These are phyloP conservation scores for Ophioninae sp. DNA, from an alignment of 2,888 invertebrate species.

Conservation along the genomic window DNA sequence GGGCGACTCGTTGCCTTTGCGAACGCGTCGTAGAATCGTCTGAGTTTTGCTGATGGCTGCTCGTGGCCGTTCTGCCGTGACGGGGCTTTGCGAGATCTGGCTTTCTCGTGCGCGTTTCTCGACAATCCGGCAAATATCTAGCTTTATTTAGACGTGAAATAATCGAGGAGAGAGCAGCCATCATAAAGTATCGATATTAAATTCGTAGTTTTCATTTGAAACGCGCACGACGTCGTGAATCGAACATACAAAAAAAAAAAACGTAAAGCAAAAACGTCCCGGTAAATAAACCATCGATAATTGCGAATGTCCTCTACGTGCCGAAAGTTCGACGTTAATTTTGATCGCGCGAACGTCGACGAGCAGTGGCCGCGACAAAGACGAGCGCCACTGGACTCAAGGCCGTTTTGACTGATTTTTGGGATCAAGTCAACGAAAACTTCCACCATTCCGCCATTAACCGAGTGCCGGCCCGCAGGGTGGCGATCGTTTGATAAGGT, in stretches of 20 bases:
- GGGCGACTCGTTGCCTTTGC: constrained; percentile 11
- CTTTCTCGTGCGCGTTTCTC: constrained; percentile 27
- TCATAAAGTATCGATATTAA: neutral
- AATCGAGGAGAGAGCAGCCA: neutral
- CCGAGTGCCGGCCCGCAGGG: constrained; percentile 90
- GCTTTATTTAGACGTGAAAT: neutral
- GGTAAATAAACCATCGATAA: constrained; percentile 14
- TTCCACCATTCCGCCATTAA: constrained; percentile 92
- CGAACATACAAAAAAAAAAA: neutral
- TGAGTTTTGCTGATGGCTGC: constrained; percentile 40
- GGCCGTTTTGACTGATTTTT: constrained; percentile 79
- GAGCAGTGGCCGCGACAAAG: constrained; percentile 71
- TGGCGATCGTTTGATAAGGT: constrained; percentile 83
- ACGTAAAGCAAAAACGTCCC: neutral
- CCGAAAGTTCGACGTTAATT: constrained; percentile 64
- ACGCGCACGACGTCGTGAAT: neutral
- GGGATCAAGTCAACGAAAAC: constrained; percentile 82
- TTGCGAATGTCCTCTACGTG: constrained; percentile 75
- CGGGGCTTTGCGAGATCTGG: constrained; percentile 56
- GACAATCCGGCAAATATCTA: neutral
- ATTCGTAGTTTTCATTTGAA: neutral
- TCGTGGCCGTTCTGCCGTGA: constrained; percentile 64
- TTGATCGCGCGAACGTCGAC: constrained; percentile 71
- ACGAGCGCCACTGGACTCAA: constrained; percentile 64
- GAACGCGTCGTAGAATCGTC: constrained; percentile 31